These are phyloP conservation scores for Calliopum simillimum DNA, from an alignment of 2,888 invertebrate genomes.

Conservation along the genomic window DNA sequence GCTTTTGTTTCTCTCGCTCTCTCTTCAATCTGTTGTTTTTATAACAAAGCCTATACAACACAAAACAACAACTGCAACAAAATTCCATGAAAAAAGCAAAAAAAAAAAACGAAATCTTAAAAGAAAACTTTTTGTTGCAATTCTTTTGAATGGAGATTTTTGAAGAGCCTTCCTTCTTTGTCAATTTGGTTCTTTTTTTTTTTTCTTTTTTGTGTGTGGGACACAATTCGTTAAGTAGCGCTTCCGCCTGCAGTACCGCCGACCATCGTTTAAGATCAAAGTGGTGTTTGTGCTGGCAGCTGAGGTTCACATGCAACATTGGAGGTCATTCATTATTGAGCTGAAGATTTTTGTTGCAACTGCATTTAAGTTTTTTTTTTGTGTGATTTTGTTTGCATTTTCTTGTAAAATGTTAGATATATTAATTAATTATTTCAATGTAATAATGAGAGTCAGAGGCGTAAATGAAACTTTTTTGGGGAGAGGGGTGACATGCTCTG, in stretches of 20 bases:
- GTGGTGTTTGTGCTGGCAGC: slow-evolving; percentile 2
- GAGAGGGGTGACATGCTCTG: too few relatives aligned
- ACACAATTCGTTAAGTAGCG: background rate
- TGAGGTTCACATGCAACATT: slow-evolving; percentile 11
- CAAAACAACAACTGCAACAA: background rate
- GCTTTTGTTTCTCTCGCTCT: background rate
- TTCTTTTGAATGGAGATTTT: slow-evolving; percentile 17
- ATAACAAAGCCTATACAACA: background rate
- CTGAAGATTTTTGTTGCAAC: background rate
- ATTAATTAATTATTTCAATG: background rate
- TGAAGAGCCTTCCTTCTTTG: slow-evolving; percentile 5
- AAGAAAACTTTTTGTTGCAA: background rate
- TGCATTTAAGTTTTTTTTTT: background rate
- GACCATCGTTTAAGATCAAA: background rate
- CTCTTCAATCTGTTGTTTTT: too few relatives aligned
- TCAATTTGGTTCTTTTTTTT: background rate
- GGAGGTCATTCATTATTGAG: slow-evolving; percentile 14
- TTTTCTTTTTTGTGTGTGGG: background rate
- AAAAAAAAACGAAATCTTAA: background rate
- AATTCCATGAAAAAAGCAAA: background rate
- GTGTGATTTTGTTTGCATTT: background rate
- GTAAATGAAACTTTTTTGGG: too few relatives aligned
- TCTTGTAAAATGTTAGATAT: background rate
- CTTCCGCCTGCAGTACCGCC: too few relatives aligned
- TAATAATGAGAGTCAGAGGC: too few relatives aligned